Evolutionary conservation across 2,888 invertebrate species (phyloP).

Genomic region (Rhagophthalmus giganteus): DNA sequence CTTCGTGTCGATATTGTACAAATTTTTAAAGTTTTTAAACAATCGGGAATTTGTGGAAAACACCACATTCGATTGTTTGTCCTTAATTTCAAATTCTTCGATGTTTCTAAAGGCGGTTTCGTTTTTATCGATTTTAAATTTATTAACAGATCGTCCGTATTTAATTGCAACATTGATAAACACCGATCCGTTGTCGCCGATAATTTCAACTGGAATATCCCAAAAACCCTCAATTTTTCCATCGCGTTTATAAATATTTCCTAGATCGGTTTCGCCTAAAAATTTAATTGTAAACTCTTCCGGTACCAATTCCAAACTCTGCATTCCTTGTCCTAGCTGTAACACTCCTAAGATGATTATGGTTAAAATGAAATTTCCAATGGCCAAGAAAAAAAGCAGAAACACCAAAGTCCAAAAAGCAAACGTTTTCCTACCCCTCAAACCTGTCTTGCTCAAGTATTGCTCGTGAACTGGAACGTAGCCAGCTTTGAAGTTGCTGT

Average conservation of each 20-base stretch:
- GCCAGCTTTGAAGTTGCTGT: conserved; percentile 49
- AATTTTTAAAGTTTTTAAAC: conserved; percentile 70
- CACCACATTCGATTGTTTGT: conserved; percentile 63
- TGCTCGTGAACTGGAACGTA: conserved; percentile 50
- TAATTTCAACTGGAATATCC: conserved; percentile 60
- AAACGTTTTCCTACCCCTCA: conserved; percentile 64
- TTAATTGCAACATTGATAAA: conserved; percentile 48
- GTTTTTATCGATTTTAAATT: conserved; percentile 63
- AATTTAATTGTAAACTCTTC: conserved; percentile 76
- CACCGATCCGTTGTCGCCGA: conserved; percentile 52
- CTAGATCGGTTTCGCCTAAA: conserved; percentile 75
- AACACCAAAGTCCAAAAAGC: conserved; percentile 80
- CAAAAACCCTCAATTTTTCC: conserved; percentile 66
- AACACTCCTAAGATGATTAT: conserved; percentile 80
- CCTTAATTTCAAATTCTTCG: conserved; percentile 69
- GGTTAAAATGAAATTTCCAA: conserved; percentile 79
- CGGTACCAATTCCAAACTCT: conserved; percentile 80
- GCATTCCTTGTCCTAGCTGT: conserved; percentile 79
- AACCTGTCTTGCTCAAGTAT: conserved; percentile 47
- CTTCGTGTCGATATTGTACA: conserved; percentile 66
- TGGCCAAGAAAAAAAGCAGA: conserved; percentile 70
- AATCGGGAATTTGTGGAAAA: conserved; percentile 77
- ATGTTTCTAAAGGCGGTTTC: conserved; percentile 72
- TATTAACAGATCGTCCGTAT: conserved; percentile 53
- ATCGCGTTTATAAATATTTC: conserved; percentile 73